Evolutionary conservation across 2,113 vertebrate species (phyloP), one percentile per base, ranked within the genome.

Genomic region (Willisornis vidua): DNA sequence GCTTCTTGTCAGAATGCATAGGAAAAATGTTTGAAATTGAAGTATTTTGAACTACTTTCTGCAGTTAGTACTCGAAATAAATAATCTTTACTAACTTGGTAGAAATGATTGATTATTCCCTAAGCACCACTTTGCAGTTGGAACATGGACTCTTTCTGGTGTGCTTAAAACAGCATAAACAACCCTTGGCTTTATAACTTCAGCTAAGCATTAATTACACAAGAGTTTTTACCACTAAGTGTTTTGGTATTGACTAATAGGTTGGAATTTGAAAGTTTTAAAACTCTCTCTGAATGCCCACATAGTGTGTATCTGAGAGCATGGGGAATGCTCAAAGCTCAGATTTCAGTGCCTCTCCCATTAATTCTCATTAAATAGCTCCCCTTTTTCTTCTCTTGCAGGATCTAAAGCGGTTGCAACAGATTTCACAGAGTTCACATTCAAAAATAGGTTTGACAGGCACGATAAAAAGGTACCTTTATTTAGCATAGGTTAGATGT

Each of bases 121-220:
- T 63, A 55, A 81, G 62, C 31, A 57, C 39, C 57, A 52, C 59
- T 94, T 96, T 92, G 76, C 87, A 61, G 31, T 0, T 74, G 76
- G 58, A 91, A 66, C 41, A 46, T 52, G 55, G 72, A 76, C 73
- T 67, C 46, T 61, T 84, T 62, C 58, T 78, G 75, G 63, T 81
- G 49, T 55, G 63, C 66, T 93, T 70, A 70, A 91, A 96, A 63
- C 57, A 83, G 79, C 59, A 66, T 72, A 81, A 96, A 91, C 87
- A 93, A 19, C 65, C n/a, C 26, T 16, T 74, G 70, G 39, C 59
- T 96, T 91, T 84, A 25, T 73, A 91, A 57, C 78, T 84, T 85
- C 37, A 86, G 41, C 80, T 75, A 33, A 77, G 78, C 88, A 87
- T 96, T 97, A 93, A 94, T 95, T 91, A 93, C 90, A 89, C 52